Evolutionary conservation across 2,888 invertebrate species (phyloP).

Genomic region (Clusia tigrina): DNA sequence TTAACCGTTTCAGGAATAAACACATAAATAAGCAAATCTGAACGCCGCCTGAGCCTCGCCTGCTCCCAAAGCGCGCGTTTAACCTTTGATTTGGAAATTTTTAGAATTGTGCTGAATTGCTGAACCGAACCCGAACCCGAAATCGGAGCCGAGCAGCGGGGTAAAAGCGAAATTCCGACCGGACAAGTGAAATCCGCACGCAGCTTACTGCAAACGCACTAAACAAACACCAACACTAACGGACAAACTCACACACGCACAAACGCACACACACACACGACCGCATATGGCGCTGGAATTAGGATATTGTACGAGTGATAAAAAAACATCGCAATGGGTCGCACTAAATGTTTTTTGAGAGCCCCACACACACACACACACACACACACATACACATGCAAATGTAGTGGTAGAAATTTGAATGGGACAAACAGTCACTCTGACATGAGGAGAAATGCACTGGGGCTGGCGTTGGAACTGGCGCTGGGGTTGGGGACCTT

Average conservation of each 20-base stretch:
- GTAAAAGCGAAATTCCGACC: not conserved
- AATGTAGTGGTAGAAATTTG: too few species aligned
- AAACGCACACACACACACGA: not conserved
- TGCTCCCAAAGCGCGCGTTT: slow-evolving; percentile 6
- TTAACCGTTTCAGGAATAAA: too few species aligned
- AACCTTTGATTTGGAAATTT: slow-evolving; percentile 11
- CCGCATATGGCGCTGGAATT: too few species aligned
- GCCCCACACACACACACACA: slow-evolving; percentile 1
- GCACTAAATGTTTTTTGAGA: not conserved
- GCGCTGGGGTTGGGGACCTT: not conserved
- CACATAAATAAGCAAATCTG: slow-evolving; percentile 9
- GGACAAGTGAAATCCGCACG: not conserved
- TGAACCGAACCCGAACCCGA: not conserved
- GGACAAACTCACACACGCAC: not conserved
- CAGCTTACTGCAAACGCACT: too few species aligned
- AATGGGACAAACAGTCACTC: not conserved
- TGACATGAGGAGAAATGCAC: not conserved
- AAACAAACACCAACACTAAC: too few species aligned
- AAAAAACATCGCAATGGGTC: not conserved
- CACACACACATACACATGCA: not conserved
- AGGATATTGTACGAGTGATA: not conserved
- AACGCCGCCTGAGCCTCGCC: not conserved
- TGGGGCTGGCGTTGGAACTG: not conserved
- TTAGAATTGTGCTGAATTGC: not conserved
- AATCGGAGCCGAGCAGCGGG: not conserved